A percentile compares a stretch with the other conserved stretches of the same genome.
These are phyloP conservation scores for Eristalis pertinax DNA, from an alignment of 2,888 invertebrate genomes.

Conservation along the genomic window DNA sequence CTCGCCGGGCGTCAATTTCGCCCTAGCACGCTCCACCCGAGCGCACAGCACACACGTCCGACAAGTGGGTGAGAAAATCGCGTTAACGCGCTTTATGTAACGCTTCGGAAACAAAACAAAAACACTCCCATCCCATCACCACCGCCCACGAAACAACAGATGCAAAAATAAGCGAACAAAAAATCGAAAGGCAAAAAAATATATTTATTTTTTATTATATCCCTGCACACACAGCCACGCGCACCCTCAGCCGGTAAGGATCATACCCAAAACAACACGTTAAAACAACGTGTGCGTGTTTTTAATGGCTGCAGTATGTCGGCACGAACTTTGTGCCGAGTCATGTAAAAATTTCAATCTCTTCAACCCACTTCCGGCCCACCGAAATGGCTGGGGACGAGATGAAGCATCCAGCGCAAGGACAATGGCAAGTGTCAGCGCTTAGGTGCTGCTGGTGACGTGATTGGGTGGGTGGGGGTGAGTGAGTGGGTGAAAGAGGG, in stretches of 20 bases:
- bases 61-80: conserved; percentile 33
- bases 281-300: conserved; percentile 42
- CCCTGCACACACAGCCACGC: background rate
- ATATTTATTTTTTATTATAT: conserved; percentile 5
- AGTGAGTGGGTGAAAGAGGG: background rate
- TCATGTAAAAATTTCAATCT: conserved; percentile 49
- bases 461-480: background rate
- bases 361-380: conserved; percentile 15
- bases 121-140: background rate
- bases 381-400: background rate
- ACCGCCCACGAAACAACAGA: background rate
- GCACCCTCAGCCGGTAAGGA: conserved; percentile 3
- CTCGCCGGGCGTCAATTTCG: conserved; percentile 1
- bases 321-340: conserved; percentile 35
- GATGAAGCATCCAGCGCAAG: background rate
- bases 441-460: background rate
- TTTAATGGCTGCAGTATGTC: conserved; percentile 50
- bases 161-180: background rate
- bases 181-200: background rate
- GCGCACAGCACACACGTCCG: background rate
- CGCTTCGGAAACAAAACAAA: background rate
- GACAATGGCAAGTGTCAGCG: conserved; percentile 12
- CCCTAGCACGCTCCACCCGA: background rate
- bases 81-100: conserved; percentile 9
- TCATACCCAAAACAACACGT: conserved; percentile 33